Evolutionary conservation across 2,113 vertebrate genomes (phyloP), one percentile per base, ranked within the genome.

Genomic region (Diglossa brunneiventris): DNA sequence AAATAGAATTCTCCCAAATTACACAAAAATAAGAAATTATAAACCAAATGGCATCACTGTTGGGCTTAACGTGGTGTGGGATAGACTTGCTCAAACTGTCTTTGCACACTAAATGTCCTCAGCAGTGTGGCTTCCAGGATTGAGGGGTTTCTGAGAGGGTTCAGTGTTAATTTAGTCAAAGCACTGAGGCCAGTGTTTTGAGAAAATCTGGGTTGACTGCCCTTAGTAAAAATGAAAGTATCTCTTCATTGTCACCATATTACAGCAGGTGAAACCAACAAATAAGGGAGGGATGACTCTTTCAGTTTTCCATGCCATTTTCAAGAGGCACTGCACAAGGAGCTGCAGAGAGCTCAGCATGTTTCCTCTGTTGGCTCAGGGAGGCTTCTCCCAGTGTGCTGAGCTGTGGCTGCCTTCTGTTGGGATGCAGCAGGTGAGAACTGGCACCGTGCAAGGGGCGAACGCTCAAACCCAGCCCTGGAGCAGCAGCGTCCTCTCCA

Each of bases 1-100:
- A 96, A 95, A 95, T 92, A 94, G 94, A 87, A 67, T 74, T 50
- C 91, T 72, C 91, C 84, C 86, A 86, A 94, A 94, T 94, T 85
- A 90, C 82, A 87, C 66, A 37, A 26, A 67, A 70, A 70, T 37
- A 33, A 66, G 35, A 41, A 79, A 90, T 80, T 46, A 80, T 44
- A 87, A 91, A 85, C 78, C 66, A 79, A 95, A 76, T 87, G 91
- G 63, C 89, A 94, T 92, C 69, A 17, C 66, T 92, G 73, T 49
- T 79, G 89, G 44, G 62, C 72, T 83, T 30, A 49, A 7, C 2
- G 0, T 81, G 81, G 21, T 85, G 82, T 77, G 59, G 87, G 83
- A 80, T 19, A 35, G 42, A 11, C 39, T 70, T 33, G 63, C 42
- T 58, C 59, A 27, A 69, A 42, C 35, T 28, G 56, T 56, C 80